phyloP scores from a whole-genome alignment of 2,888 invertebrate genomes.

The Drosophila mulleri region DNA sequence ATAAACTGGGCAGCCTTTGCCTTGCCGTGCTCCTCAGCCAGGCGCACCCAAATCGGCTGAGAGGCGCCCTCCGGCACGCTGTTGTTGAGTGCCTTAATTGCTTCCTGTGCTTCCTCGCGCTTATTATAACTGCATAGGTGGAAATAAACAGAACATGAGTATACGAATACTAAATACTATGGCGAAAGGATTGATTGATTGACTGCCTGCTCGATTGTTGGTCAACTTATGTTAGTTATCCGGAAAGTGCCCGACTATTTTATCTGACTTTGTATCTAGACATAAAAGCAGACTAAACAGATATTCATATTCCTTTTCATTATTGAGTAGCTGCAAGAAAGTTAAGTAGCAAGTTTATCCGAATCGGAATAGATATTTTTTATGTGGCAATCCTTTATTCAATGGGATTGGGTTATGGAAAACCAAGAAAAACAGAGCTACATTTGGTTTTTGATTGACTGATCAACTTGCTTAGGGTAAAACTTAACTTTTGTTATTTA shows the following conservation, averaged over 20 bases:
- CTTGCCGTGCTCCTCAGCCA: conserved; percentile 86
- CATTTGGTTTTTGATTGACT: not conserved
- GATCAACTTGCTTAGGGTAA: too few species aligned
- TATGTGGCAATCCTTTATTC: not conserved
- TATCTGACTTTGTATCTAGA: too few species aligned
- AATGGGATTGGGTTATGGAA: too few species aligned
- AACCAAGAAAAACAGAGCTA: too few species aligned
- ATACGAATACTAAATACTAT: not conserved
- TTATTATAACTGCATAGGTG: conserved; percentile 90
- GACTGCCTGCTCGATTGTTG: not conserved
- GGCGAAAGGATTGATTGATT: not conserved
- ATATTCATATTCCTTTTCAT: not conserved
- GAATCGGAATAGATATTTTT: not conserved
- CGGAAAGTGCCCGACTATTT: too few species aligned
- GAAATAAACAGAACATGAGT: not conserved
- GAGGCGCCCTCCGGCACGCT: conserved; percentile 93
- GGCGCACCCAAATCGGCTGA: conserved; percentile 91
- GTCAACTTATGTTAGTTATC: too few species aligned
- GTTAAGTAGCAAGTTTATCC: not conserved
- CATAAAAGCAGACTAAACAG: too few species aligned
- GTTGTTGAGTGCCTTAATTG: conserved; percentile 93
- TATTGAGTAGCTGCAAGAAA: too few species aligned
- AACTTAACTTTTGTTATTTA: too few species aligned
- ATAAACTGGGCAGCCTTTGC: conserved; percentile 84
- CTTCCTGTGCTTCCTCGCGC: conserved; percentile 95